Evolutionary conservation across 2,888 invertebrate genomes (phyloP), one percentile per base, ranked within the genome.

Genomic region (Drosophila atripex): DNA sequence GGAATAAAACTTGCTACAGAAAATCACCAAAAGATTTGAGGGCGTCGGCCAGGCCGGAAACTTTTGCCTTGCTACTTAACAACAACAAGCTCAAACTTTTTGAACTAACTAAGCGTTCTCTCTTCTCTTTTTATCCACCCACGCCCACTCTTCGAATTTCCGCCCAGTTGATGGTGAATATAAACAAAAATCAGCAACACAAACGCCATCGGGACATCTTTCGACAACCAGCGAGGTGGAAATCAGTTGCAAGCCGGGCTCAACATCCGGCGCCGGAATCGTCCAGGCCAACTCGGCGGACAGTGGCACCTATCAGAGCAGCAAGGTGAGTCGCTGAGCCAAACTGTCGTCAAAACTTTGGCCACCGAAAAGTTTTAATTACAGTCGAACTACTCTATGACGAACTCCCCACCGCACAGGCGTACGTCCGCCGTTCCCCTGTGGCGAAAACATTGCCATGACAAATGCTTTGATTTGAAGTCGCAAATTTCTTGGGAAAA

Each of bases 161-260:
- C 47, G 28, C 47, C 41, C 68, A 91, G 90, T 90, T 74, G 95
- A 95, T 92, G 94, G 94, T 77, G 95, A 95, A 92, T 95, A 95
- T 91, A 95, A 95, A 92, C 92, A 95, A 89, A 94, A 94, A 88
- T 94, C 94, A 88, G 94, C 94, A 86, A 94, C 93, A 78, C 94
- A 94, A 90, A 94, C 94, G 77, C 94, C 94, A 69, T 93, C 94
- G 77, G 93, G 93, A 80, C 93, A 91, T 89, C 90, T 91, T 85
- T 92, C 91, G 58, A 89, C 90, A 59, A 91, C 91, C 77, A 91
- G 91, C 87, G 92, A 91, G 80, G 91, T 89, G 79, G 92, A 92
- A 90, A 89, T 91, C 86, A 90, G 89, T 76, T 90, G 91, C 78
- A 90, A 91, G 76, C 89, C 88, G 50, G 75, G 89, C 71, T 85